Evolutionary conservation across 2,113 vertebrate genomes (phyloP), one percentile per base, ranked within the genome.

Genomic region (Halcyon senegalensis): DNA sequence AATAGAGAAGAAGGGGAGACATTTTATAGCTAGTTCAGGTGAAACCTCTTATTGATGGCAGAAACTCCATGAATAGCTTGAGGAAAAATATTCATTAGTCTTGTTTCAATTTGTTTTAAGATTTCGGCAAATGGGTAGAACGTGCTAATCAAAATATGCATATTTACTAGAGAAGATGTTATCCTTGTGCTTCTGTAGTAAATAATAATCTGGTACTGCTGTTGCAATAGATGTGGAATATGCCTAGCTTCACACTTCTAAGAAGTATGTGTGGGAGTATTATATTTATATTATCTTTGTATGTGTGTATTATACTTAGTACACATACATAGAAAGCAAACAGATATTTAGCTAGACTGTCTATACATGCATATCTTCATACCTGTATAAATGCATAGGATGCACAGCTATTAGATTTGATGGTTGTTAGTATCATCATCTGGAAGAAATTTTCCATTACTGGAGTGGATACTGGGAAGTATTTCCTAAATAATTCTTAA

Each of bases 121-220:
- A 56, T 87, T 87, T 79, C 37, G 85, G 44, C 89, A 93, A 62
- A 90, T 91, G 77, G 44, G 11, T 18, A 91, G 74, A 91, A 66
- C 8, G 14, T 83, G 44, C 39, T 93, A 90, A 90, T 92, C 72
- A 96, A 89, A 94, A 91, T 83, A 90, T 44, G 85, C 30, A 7
- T 76, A 69, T 96, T 93, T 94, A 91, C 43, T 68, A 31, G 27
- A 44, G 72, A 3, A 2, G 13, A 46, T 76, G 15, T 85, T 73
- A 77, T 64, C 33, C 89, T 79, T 64, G 28, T 89, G 37, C 5
- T 82, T 51, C 89, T 82, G 62, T 91, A 78, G 66, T 93, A 90
- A 91, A 82, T 89, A 59, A 63, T 92, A 68, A 56, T 82, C 50
- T 77, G 37, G 5, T 84, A 72, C 84, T 75, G 72, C 63, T 78